These are phyloP conservation scores for Pollenia amentaria DNA, from an alignment of 2,888 invertebrate species.

Conservation along the genomic window DNA sequence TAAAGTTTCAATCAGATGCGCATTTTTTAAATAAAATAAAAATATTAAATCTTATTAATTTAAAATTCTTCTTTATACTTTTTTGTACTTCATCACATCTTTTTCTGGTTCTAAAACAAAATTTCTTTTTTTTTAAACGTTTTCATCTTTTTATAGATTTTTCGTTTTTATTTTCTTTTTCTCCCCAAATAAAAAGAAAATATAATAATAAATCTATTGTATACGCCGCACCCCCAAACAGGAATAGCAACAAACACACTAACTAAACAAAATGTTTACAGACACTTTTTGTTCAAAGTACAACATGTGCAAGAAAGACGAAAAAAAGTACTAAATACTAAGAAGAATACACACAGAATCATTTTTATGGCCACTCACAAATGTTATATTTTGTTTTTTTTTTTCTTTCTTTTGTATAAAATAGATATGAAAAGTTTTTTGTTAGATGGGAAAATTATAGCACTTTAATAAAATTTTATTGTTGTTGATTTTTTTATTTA, in stretches of 20 bases:
- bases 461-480: not conserved
- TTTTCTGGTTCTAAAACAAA: too few species aligned
- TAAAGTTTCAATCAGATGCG: too few species aligned
- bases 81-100: too few species aligned
- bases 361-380: constrained; percentile 1
- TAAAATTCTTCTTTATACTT: too few species aligned
- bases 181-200: not conserved
- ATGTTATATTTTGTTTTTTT: not conserved
- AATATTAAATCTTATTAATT: too few species aligned
- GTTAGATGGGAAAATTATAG: constrained; percentile 40
- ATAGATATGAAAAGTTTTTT: constrained; percentile 15
- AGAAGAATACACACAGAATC: constrained; percentile 19
- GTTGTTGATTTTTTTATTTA: not conserved
- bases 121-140: not conserved
- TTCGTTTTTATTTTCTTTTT: constrained; percentile 22
- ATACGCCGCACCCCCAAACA: constrained; percentile 64
- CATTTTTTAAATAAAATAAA: too few species aligned
- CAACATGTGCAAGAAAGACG: constrained; percentile 64
- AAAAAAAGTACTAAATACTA: not conserved
- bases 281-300: constrained; percentile 14
- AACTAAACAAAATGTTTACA: constrained; percentile 20
- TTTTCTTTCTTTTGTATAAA: not conserved
- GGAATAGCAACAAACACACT: constrained; percentile 1
- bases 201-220: constrained; percentile 1
- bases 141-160: constrained; percentile 15